Evolutionary conservation across 2,113 vertebrate species (phyloP).

Genomic region (Lampris megalopsis): DNA sequence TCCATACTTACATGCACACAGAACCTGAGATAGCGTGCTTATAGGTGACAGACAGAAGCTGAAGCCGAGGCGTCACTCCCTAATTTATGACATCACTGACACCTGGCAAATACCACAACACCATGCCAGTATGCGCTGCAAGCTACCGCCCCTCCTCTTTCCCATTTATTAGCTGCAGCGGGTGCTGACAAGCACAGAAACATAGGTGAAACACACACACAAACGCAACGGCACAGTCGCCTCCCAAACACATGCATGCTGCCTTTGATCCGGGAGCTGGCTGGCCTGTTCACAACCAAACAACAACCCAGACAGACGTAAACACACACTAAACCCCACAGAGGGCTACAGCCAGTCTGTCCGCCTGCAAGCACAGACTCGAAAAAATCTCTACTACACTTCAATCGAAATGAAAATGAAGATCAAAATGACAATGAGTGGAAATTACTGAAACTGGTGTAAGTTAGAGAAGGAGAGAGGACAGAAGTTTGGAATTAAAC

Average conservation of each 20-base stretch:
- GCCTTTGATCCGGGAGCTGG: conserved; percentile 25
- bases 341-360: not conserved
- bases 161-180: conserved; percentile 29
- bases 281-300: not conserved
- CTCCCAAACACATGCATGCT: not conserved
- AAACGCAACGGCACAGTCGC: not conserved
- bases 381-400: too few relatives aligned
- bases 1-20: not conserved
- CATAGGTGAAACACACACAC: conserved; percentile 34
- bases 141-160: conserved; percentile 33
- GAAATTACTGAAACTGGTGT: not conserved
- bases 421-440: too few relatives aligned
- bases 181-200: conserved; percentile 22
- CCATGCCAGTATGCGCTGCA: conserved; percentile 55
- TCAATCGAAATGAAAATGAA: too few relatives aligned
- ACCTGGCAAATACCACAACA: conserved; percentile 81
- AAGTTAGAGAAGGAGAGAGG: not conserved
- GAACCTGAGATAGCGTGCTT: conserved; percentile 16
- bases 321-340: not conserved
- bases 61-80: conserved; percentile 34
- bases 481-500: not conserved
- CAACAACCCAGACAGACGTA: not conserved
- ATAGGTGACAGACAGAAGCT: conserved; percentile 34
- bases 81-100: conserved; percentile 74
- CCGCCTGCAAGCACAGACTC: too few relatives aligned